Evolutionary conservation across 2,888 invertebrate species (phyloP), one percentile per base, ranked within the genome.

Genomic region (Alloscopus bannaensis): DNA sequence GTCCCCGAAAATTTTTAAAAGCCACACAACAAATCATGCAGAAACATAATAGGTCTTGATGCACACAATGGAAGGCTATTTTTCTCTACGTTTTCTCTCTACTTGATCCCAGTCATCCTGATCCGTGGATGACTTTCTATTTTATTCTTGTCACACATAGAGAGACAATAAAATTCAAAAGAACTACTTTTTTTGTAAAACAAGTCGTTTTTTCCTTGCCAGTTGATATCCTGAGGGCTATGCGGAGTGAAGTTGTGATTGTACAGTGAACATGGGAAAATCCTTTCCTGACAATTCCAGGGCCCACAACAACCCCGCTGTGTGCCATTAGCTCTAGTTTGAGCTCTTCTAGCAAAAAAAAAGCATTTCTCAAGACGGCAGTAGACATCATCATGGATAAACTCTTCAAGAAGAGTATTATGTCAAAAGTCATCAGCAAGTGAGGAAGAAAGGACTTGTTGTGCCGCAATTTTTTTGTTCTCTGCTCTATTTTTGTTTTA

Each of bases 371-470:
- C 65, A 11, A 65, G 65, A 45, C 65, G 47, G 65, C 45, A 45
- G 28, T 29, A 65, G 65, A 73, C 66, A 76, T 76, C 75, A 76
- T 59, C 59, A 59, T 68, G 75, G 75, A 76, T 76, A 76, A 76
- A 76, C 75, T 68, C 75, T 76, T 76, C 75, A 76, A 76, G 68
- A 66, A 20, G 66, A 76, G 68, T 76, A 76, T 76, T 76, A 76
- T 76, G 75, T 76, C 75, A 76, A 68, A 76, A 76, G 75, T 76
- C 68, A 76, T 76, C 59, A 59, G 29, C 8, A 28, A 59, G 24
- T 26, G 64, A 50, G n/a, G 55, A 68, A 59, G 59, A 57, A 59
- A 68, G 57, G 50, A 55, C 64, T 45, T 22, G 57, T 11, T 22
- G 20, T 2, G 50, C 18, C 18, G 50, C 11, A 22, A 50, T 22